Percentiles rank a stretch among this genome's conserved stretches.
Evolutionary conservation across 2,113 vertebrate genomes (phyloP).

Genomic region (Amphiprion ocellaris): DNA sequence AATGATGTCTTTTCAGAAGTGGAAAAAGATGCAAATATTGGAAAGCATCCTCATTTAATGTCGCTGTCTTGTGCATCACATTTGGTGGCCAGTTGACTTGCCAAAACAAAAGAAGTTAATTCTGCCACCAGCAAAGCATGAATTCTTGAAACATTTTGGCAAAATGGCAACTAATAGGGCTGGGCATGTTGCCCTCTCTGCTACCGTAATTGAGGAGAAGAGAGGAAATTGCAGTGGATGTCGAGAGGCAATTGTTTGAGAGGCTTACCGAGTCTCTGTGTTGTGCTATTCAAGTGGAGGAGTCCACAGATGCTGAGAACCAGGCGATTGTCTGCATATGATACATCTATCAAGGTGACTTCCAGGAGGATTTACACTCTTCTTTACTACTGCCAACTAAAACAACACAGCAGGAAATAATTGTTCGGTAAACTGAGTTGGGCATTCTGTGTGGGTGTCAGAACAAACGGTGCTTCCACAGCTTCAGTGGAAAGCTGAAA

Average conservation of each 20-base stretch:
- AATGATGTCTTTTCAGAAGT: background rate
- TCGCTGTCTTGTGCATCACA: no score
- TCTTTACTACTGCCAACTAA: constrained; percentile 25
- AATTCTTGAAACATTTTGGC: constrained; percentile 33
- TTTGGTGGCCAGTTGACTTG: constrained; percentile 3
- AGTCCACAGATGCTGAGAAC: constrained; percentile 50
- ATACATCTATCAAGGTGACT: constrained; percentile 49
- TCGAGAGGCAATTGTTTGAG: constrained; percentile 60
- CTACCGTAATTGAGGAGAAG: constrained; percentile 45
- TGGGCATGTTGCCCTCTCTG: constrained; percentile 52
- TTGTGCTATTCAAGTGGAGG: constrained; percentile 46
- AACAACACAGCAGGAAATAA: constrained; percentile 12
- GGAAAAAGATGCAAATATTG: background rate
- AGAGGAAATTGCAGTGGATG: constrained; percentile 49
- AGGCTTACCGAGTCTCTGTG: constrained; percentile 55
- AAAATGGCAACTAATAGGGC: constrained; percentile 47
- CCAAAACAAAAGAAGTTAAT: constrained; percentile 32
- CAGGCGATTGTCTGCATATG: constrained; percentile 24
- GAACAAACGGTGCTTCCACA: background rate
- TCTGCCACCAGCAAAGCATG: constrained; percentile 22
- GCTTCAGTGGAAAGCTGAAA: background rate
- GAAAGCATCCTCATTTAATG: no score
- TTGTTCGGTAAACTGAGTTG: constrained; percentile 13
- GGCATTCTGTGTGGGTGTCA: background rate
- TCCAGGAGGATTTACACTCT: constrained; percentile 26